Conservation (phyloP, 2,113 vertebrate genomes). For the Apaloderma vittatum region DNA sequence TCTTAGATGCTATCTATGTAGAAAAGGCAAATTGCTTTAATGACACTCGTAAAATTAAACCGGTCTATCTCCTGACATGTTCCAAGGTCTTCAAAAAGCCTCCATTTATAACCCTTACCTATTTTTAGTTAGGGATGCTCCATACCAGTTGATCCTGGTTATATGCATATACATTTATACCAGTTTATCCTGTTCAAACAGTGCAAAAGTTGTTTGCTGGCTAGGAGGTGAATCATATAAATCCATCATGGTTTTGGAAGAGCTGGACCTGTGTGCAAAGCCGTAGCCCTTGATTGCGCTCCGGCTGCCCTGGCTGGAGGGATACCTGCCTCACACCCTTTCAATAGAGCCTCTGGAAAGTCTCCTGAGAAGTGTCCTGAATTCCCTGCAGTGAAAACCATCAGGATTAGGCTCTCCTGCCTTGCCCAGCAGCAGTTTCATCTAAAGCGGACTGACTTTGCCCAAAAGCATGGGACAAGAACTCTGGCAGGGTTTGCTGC, state of each 20-base stretch:
- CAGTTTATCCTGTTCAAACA: neutral
- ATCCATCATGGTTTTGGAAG: neutral
- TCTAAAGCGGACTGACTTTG: neutral
- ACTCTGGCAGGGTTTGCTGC: neutral
- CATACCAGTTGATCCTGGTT: neutral
- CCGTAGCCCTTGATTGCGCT: neutral
- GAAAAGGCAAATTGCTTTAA: neutral
- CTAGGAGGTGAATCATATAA: accelerated
- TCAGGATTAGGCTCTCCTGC: neutral
- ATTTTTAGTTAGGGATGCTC: neutral
- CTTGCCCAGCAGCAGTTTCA: neutral
- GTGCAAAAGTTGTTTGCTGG: neutral
- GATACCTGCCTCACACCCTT: neutral
- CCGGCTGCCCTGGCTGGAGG: neutral
- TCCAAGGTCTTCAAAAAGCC: neutral
- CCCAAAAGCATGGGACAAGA: neutral
- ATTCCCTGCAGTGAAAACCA: neutral
- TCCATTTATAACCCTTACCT: neutral
- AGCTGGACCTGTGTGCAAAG: neutral
- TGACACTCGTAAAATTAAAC: neutral
- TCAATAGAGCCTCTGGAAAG: neutral
- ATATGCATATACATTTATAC: neutral
- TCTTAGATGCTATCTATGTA: neutral
- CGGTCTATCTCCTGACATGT: neutral
- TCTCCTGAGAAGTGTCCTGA: neutral